phyloP scores from a whole-genome alignment of 2,888 invertebrate species.

The Fragum fragum region DNA sequence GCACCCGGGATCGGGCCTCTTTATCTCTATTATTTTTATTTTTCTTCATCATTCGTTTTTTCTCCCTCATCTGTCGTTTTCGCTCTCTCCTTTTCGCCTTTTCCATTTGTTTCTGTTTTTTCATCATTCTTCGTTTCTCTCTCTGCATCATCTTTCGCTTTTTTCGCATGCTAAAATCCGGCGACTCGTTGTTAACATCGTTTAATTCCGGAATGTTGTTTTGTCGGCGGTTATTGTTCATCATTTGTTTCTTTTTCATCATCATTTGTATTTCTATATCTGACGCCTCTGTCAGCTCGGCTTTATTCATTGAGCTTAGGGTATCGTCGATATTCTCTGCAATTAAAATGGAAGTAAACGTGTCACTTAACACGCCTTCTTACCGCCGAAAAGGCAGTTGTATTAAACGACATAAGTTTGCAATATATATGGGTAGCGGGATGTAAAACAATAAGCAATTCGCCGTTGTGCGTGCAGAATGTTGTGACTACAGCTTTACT shows the following conservation, averaged over 20 bases:
- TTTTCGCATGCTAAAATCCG: slow-evolving; percentile 50
- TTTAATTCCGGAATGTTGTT: slow-evolving; percentile 14
- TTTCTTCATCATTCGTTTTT: slow-evolving; percentile 46
- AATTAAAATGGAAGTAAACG: too few relatives aligned
- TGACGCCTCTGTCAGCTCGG: slow-evolving; percentile 58
- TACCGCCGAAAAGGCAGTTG: too few relatives aligned
- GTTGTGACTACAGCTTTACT: too few relatives aligned
- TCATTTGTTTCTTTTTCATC: slow-evolving; percentile 65
- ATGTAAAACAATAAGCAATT: too few relatives aligned
- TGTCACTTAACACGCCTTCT: too few relatives aligned
- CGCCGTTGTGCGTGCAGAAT: too few relatives aligned
- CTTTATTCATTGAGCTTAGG: slow-evolving; percentile 45
- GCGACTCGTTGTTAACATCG: slow-evolving; percentile 30
- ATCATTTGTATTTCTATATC: slow-evolving; percentile 56
- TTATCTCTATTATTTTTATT: slow-evolving; percentile 43
- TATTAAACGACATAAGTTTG: too few relatives aligned
- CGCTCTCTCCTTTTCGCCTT: slow-evolving; percentile 69
- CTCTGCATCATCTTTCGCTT: slow-evolving; percentile 56
- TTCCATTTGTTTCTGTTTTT: slow-evolving; percentile 51
- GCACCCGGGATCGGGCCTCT: slow-evolving; percentile 33
- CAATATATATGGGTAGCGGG: too few relatives aligned
- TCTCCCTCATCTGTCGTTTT: slow-evolving; percentile 61
- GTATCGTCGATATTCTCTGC: slow-evolving; percentile 22
- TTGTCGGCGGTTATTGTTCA: slow-evolving; percentile 25
- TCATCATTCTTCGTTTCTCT: slow-evolving; percentile 42